Conservation (phyloP, 35 echinoderm and acorn worm genomes). For the Nesometra sesokonis region DNA sequence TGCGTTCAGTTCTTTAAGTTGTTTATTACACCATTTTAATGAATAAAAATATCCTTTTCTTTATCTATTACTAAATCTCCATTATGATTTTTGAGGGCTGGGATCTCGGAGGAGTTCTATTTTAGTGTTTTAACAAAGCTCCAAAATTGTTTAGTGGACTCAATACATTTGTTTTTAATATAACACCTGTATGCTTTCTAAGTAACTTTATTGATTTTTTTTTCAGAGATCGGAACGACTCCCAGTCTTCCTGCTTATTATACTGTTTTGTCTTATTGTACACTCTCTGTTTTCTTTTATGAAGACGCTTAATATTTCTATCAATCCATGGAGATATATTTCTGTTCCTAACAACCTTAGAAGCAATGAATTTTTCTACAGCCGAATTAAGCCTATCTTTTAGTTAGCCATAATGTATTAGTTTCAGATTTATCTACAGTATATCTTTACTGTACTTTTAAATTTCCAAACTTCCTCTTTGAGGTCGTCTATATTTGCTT, state of each 20-base stretch:
- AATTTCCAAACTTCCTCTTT: too few relatives aligned
- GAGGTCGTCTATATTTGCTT: slow-evolving; percentile 7
- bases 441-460: neutral
- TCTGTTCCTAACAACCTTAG: slow-evolving; percentile 9
- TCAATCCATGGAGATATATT: slow-evolving; percentile 3
- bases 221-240: neutral
- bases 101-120: slow-evolving; percentile 10
- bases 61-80: neutral
- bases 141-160: too few relatives aligned
- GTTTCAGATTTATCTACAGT: neutral
- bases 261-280: slow-evolving; percentile 8
- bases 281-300: slow-evolving; percentile 13
- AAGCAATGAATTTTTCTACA: slow-evolving; percentile 4
- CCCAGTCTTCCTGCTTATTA: neutral
- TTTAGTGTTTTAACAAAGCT: too few relatives aligned
- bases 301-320: too few relatives aligned
- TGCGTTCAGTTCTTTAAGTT: slow-evolving; percentile 19
- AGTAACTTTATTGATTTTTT: neutral
- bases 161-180: too few relatives aligned
- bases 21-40: slow-evolving; percentile 10
- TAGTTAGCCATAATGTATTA: slow-evolving; percentile 8
- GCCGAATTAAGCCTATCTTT: neutral
- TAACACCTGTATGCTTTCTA: too few relatives aligned
- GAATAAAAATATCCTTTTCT: neutral
- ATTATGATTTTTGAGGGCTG: too few relatives aligned